Base-by-base conservation (phyloP, 2,888 invertebrate genomes). In the Macropis europaea region DNA sequence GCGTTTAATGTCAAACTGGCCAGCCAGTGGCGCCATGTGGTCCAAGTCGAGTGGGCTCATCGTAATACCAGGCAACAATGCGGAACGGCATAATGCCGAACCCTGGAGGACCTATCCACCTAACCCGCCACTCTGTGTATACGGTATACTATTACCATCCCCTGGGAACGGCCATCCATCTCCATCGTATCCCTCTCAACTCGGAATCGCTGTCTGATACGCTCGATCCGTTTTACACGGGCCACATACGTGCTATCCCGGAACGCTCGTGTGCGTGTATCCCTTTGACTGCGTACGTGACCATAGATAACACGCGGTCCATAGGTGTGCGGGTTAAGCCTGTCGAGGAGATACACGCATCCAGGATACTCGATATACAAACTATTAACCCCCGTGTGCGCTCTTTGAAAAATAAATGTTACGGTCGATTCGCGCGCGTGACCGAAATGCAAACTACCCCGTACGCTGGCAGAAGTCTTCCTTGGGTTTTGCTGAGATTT, bases 131-230 rank as follows among this genome's bases (percentile, higher is more conserved):
- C 19, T 17, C 69, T 43, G 56, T 72, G 52, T 76, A 69, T 73
- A 68, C 66, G 57, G 54, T 61, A 64, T 62, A 54, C 87, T 85
- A 88, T 87, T 86, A 84, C 81, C 73, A 73, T 88, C 87, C 87
- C 89, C 69, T 56, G 88, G 87, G 89, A 84, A 66, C 81, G 81
- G 76, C 85, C 82, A 89, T 90, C 87, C 86, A 89, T 90, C 89
- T 89, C 87, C 89, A 90, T 89, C 85, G 88, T 80, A 90, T 89
- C 85, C 85, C 87, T 88, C 85, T 89, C 87, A 86, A 82, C 84
- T 78, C 64, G 79, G 84, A 86, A 88, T 85, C 84, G 80, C 82
- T 84, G 82, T 83, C 81, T 82, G 81, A 76, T 81, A 70, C 78
- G 71, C 76, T 78, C 81, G 82, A 84, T 79, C 76, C 83, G 76